Evolutionary conservation across 2,888 invertebrate genomes (phyloP).

Genomic region (Synergus itoensis): DNA sequence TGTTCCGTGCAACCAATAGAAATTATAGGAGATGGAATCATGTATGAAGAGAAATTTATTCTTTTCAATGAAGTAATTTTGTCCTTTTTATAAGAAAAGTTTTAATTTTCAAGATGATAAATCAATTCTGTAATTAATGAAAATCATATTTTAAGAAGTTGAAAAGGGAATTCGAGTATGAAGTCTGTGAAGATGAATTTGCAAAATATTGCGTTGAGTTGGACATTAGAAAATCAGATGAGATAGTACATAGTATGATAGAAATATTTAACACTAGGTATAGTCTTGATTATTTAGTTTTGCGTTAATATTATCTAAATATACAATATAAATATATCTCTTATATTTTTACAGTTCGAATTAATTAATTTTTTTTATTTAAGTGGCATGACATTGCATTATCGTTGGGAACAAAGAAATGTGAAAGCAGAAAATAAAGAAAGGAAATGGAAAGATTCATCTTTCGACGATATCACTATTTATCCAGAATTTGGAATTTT

Average conservation of each 20-base stretch:
- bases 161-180: constrained; percentile 6
- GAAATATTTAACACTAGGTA: constrained; percentile 61
- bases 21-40: constrained; percentile 77
- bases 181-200: not conserved
- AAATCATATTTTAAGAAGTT: constrained; percentile 36
- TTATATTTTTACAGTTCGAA: not conserved
- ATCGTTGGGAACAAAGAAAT: constrained; percentile 67
- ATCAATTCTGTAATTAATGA: not conserved
- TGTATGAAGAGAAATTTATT: constrained; percentile 68
- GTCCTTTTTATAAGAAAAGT: not conserved
- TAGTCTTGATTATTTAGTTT: not conserved
- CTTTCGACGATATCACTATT: constrained; percentile 64
- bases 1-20: constrained; percentile 73
- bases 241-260: constrained; percentile 47
- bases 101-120: not conserved
- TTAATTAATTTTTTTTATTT: constrained; percentile 28
- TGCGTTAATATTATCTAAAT: not conserved
- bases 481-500: constrained; percentile 64
- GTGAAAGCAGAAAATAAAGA: constrained; percentile 15
- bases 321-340: not conserved
- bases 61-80: constrained; percentile 56
- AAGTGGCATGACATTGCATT: constrained; percentile 64
- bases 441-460: constrained; percentile 58
- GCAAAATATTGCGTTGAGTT: constrained; percentile 46
- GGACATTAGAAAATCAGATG: constrained; percentile 30